These are phyloP conservation scores for Alouatta palliata DNA, from an alignment of 2,113 vertebrate species.

Conservation along the genomic window DNA sequence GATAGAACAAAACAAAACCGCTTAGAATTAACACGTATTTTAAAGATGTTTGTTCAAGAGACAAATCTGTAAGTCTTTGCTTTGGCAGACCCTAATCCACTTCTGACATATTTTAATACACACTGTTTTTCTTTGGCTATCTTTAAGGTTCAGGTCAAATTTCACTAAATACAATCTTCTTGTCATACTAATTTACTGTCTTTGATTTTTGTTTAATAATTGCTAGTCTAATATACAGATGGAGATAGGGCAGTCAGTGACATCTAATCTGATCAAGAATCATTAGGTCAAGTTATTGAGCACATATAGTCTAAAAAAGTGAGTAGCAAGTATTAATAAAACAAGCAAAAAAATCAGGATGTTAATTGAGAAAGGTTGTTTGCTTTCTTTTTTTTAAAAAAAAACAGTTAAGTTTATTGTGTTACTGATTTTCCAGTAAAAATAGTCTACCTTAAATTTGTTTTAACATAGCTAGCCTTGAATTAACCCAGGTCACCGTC, in stretches of 20 bases:
- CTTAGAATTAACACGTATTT: not conserved
- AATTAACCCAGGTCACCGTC: not conserved
- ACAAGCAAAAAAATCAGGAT: slow-evolving; percentile 9
- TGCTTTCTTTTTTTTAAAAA: not conserved
- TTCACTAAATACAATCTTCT: not conserved
- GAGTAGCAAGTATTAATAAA: not conserved
- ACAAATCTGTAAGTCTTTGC: not conserved
- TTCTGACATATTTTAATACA: not conserved
- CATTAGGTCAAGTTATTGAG: not conserved
- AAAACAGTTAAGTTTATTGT: not conserved
- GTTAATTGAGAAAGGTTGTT: not conserved
- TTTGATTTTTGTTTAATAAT: slow-evolving; percentile 30
- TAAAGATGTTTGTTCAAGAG: not conserved
- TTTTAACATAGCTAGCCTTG: slow-evolving; percentile 10
- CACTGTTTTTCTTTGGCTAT: not conserved
- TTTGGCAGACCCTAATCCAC: not conserved
- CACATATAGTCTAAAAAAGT: not conserved
- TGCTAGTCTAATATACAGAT: not conserved
- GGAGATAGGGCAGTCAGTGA: not conserved
- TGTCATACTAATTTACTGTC: not conserved
- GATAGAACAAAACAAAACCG: slow-evolving; percentile 29
- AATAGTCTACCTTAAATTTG: not conserved
- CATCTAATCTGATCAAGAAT: slow-evolving; percentile 41
- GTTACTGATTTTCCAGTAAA: slow-evolving; percentile 34
- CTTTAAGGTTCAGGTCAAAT: not conserved